Evolutionary conservation across 2,888 invertebrate species (phyloP).

Genomic region (Pollenia labialis): DNA sequence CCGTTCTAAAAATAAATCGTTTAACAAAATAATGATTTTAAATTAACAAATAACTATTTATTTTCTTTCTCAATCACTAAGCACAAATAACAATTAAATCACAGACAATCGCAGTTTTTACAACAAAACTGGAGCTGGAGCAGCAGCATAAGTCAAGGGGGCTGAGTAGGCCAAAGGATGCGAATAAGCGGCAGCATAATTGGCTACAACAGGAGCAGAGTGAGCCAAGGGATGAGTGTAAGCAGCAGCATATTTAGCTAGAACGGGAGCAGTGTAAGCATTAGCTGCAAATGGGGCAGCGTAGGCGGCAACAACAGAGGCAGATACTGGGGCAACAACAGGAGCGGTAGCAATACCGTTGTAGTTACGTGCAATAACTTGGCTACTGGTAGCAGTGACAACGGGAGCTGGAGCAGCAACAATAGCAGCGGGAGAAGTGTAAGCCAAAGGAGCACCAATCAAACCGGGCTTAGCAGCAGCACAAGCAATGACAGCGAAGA

Average conservation of each 20-base stretch:
- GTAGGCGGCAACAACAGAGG: constrained; percentile 56
- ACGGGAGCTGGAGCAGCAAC: constrained; percentile 62
- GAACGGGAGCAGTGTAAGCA: constrained; percentile 38
- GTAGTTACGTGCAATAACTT: constrained; percentile 78
- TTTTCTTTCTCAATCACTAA: too few species aligned
- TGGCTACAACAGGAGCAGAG: constrained; percentile 38
- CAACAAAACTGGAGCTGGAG: constrained; percentile 21
- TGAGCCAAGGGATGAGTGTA: constrained; percentile 54
- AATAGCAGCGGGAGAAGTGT: constrained; percentile 70
- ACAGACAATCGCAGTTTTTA: background rate
- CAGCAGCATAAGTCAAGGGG: background rate
- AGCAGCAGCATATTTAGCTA: constrained; percentile 48
- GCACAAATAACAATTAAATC: too few species aligned
- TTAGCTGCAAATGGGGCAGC: constrained; percentile 50
- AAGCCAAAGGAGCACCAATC: constrained; percentile 61
- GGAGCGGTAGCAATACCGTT: constrained; percentile 75
- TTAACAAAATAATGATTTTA: too few species aligned
- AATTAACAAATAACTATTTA: too few species aligned
- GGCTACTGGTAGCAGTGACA: constrained; percentile 78
- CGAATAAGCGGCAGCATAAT: constrained; percentile 54
- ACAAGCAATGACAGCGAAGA: constrained; percentile 71
- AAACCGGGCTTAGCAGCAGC: constrained; percentile 72
- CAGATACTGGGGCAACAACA: constrained; percentile 73
- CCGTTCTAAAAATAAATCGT: too few species aligned
- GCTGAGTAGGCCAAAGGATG: constrained; percentile 60